Evolutionary conservation across 92 coral and sea anemone genomes (phyloP), one percentile per base, ranked within the genome.

Genomic region (Palythoa grandis): DNA sequence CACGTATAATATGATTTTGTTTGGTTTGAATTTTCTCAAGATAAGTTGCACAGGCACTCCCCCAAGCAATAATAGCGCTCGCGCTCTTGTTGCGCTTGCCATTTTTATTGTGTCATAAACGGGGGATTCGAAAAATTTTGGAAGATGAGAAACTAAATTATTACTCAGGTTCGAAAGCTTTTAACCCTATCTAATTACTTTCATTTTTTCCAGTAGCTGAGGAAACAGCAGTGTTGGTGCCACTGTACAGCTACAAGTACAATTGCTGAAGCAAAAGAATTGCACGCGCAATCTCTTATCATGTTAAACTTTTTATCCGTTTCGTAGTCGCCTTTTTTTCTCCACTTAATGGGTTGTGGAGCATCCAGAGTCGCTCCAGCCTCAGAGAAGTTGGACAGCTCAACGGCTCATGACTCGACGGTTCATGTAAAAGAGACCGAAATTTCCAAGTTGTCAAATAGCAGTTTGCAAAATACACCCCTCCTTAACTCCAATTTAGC

Each of bases 331-430:
- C 65, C n/a, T n/a, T 5, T 63, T 63, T 6, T 13, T 29, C 19
- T 24, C 47, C 9, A 17, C 43, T 20, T 66, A 17, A 80, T 80
- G 85, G 85, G 85, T 16, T 80, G 85, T 24, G 85, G 85, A 23
- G 47, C 85, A 50, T 80, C 85, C 25, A 80, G 40, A 63, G 74
- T 23, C 40, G 74, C 23, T 8, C 47, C 71, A n/a, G 20, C 56
- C n/a, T 15, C 85, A 11, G 72, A 47, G 38, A 65, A 9, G n/a
- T 67, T 47, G 39, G 23, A 52, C 10, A 43, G 43, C 74, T 79
- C 84, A 73, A 14, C 60, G 0, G 69, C 39, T 23, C 74, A 29
- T 29, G 35, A 65, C 61, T 79, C 84, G 84, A 14, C 60, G 0
- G 69, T 40, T 23, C 74, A 66, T 29, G 63, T 13, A 14, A 67